These are phyloP conservation scores for Pelvicachromis taeniatus DNA, from an alignment of 2,113 vertebrate genomes.

Conservation along the genomic window DNA sequence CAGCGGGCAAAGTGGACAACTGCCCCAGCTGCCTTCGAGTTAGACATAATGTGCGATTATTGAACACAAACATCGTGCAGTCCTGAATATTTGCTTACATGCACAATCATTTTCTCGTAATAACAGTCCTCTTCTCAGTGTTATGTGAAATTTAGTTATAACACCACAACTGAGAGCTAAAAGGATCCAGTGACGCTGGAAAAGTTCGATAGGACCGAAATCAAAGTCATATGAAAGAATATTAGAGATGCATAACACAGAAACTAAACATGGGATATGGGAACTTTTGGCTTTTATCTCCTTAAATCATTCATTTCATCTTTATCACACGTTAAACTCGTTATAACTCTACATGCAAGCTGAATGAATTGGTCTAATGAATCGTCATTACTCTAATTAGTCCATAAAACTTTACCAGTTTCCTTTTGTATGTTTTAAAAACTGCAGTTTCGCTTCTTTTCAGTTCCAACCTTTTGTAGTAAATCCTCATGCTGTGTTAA, in stretches of 20 bases:
- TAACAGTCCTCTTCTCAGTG: too few relatives aligned
- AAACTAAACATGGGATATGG: not conserved
- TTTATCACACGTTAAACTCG: not conserved
- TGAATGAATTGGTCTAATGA: not conserved
- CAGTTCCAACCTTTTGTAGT: not conserved
- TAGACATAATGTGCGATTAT: not conserved
- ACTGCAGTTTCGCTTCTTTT: not conserved
- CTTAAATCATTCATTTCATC: not conserved
- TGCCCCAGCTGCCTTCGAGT: not conserved
- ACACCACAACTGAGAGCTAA: too few relatives aligned
- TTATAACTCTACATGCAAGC: too few relatives aligned
- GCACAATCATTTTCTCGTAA: too few relatives aligned
- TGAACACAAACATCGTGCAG: too few relatives aligned
- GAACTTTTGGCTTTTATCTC: not conserved
- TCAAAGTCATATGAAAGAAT: not conserved
- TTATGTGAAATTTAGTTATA: too few relatives aligned
- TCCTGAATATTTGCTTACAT: too few relatives aligned
- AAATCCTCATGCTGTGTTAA: not conserved
- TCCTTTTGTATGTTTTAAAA: not conserved
- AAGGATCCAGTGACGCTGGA: too few relatives aligned
- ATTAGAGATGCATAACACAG: not conserved
- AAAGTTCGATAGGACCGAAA: not conserved
- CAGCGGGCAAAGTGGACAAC: too few relatives aligned
- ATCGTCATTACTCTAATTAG: not conserved
- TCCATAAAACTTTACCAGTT: not conserved